phyloP scores from a whole-genome alignment of 1,140 invertebrate species.

The Anoplolepis gracilipes region DNA sequence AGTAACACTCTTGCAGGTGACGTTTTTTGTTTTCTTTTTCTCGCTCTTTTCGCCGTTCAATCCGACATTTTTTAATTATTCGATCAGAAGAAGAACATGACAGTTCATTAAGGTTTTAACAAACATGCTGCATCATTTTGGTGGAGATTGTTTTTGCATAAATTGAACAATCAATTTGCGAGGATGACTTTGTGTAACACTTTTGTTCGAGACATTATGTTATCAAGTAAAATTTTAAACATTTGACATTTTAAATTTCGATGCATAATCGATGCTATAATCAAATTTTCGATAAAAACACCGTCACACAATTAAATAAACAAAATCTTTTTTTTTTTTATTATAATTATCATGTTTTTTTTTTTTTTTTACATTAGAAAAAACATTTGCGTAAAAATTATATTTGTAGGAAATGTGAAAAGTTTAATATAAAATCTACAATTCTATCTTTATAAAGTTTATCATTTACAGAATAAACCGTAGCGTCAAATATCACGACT shows the following conservation, averaged over 20 bases:
- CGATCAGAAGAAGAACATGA: not conserved
- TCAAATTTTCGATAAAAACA: not conserved
- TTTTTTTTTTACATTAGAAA: not conserved
- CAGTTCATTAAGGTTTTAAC: conserved; percentile 24
- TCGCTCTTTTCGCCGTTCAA: not conserved
- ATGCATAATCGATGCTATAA: not conserved
- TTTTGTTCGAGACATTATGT: not conserved
- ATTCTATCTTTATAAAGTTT: not conserved
- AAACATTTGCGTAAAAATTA: not conserved
- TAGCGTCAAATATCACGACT: not conserved
- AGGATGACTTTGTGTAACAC: conserved; percentile 29
- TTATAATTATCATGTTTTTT: not conserved
- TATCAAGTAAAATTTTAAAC: not conserved
- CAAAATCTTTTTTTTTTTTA: not conserved
- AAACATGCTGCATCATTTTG: conserved; percentile 31
- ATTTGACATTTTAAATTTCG: not conserved
- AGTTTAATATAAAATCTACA: not conserved
- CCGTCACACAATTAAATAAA: not conserved
- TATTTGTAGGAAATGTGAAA: not conserved
- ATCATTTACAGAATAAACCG: not conserved
- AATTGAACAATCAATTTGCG: conserved; percentile 30
- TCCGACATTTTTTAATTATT: conserved; percentile 23
- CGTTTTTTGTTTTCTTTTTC: not conserved
- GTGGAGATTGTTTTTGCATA: not conserved
- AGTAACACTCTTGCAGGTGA: conserved; percentile 1